These are phyloP conservation scores for Mesorhabditis belari DNA, from an alignment of 2,888 invertebrate species.

Conservation along the genomic window DNA sequence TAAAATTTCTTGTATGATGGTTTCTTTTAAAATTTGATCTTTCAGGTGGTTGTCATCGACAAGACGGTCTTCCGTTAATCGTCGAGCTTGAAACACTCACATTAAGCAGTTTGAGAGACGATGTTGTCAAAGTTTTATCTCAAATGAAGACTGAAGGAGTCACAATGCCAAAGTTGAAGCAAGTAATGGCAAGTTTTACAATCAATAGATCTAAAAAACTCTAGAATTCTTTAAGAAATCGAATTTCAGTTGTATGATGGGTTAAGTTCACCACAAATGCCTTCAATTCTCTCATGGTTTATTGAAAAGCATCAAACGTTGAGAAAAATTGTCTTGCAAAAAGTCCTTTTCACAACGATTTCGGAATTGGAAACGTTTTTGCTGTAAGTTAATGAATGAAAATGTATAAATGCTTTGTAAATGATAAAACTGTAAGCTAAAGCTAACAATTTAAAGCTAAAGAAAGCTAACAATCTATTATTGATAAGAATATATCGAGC, in stretches of 20 bases:
- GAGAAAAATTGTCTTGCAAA: neutral
- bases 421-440: too few species aligned
- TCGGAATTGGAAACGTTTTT: too few species aligned
- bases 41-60: neutral
- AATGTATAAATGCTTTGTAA: too few species aligned
- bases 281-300: neutral
- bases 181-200: neutral
- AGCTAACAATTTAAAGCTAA: too few species aligned
- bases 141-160: neutral
- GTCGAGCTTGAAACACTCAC: neutral
- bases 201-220: neutral
- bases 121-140: neutral
- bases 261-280: neutral
- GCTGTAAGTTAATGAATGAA: too few species aligned
- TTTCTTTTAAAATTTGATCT: too few species aligned
- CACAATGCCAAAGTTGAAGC: neutral
- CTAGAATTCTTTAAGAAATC: too few species aligned
- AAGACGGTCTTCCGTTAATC: neutral
- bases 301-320: neutral
- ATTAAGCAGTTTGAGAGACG: neutral
- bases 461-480: too few species aligned
- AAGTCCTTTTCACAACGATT: neutral
- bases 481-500: too few species aligned
- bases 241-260: neutral
- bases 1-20: too few species aligned